A percentile compares a stretch with the other conserved stretches of the same genome.
phyloP scores from a whole-genome alignment of 1,140 invertebrate species.

The Neodiprion virginianus region DNA sequence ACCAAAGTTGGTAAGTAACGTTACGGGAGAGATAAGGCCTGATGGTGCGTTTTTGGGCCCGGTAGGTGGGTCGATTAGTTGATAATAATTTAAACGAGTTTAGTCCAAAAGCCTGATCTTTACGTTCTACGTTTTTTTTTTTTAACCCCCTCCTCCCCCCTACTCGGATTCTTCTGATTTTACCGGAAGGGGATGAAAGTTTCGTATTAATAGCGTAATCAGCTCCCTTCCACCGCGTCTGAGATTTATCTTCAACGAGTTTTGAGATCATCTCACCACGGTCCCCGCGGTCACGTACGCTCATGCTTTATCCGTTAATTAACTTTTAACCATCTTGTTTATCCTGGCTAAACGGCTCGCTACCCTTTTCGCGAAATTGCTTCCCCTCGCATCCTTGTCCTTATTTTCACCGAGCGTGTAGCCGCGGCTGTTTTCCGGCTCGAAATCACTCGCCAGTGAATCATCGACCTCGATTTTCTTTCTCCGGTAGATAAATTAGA shows the following conservation, averaged over 20 bases:
- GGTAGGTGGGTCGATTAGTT: not conserved
- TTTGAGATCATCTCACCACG: slow-evolving; percentile 36
- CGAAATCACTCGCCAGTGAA: no score
- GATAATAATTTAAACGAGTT: slow-evolving; percentile 6
- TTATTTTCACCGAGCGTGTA: not conserved
- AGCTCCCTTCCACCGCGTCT: not conserved
- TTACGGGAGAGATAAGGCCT: not conserved
- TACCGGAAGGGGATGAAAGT: no score
- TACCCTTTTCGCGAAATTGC: not conserved
- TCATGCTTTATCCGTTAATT: slow-evolving; percentile 42
- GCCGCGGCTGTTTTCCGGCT: no score
- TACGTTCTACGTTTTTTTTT: no score
- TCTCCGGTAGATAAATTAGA: no score
- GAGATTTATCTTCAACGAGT: slow-evolving; percentile 11
- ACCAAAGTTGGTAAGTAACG: not conserved
- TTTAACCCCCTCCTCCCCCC: not conserved
- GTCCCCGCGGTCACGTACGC: slow-evolving; percentile 36
- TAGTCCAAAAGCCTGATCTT: not conserved
- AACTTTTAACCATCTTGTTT: slow-evolving; percentile 55
- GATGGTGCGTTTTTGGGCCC: not conserved
- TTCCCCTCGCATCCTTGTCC: not conserved
- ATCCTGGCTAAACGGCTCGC: slow-evolving; percentile 34
- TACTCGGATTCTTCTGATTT: slow-evolving; percentile 2
- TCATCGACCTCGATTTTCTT: no score
- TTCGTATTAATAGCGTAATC: not conserved